These are phyloP conservation scores for Manduca sexta DNA, from an alignment of 1,140 invertebrate species.

Conservation along the genomic window DNA sequence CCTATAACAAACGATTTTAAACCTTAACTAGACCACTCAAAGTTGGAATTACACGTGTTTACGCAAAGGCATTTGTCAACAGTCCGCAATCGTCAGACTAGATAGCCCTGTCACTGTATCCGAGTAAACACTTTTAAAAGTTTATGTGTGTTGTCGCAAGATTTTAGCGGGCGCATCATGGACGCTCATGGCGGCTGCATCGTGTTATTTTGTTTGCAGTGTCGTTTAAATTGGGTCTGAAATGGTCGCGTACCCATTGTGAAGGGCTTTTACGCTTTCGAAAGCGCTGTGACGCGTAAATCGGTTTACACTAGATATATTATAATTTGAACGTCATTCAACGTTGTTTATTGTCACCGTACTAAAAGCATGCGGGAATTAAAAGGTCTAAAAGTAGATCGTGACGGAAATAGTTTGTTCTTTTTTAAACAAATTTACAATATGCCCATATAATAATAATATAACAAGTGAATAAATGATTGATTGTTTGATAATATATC, in stretches of 20 bases:
- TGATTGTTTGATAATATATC: no score
- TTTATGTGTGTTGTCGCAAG: constrained; percentile 62
- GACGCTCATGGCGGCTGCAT: constrained; percentile 32
- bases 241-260: constrained; percentile 39
- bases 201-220: constrained; percentile 37
- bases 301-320: constrained; percentile 9
- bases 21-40: neutral
- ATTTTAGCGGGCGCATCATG: constrained; percentile 62
- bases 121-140: constrained; percentile 68
- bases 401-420: no score
- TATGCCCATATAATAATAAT: no score
- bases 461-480: no score
- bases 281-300: constrained; percentile 24
- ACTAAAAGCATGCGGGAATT: constrained; percentile 5
- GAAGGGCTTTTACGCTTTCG: constrained; percentile 41
- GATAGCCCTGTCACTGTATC: constrained; percentile 56
- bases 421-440: no score
- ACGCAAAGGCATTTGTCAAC: constrained; percentile 39
- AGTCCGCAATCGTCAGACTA: constrained; percentile 52
- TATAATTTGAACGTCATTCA: constrained; percentile 11
- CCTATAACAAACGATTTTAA: constrained; percentile 2
- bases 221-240: constrained; percentile 55
- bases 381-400: no score
- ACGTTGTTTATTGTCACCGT: constrained; percentile 6
- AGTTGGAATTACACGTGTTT: no score